Percentiles rank a stretch among this genome's conserved stretches.
These are phyloP conservation scores for Malacoctenus gilli DNA, from an alignment of 2,797 vertebrate species.

Conservation along the genomic window DNA sequence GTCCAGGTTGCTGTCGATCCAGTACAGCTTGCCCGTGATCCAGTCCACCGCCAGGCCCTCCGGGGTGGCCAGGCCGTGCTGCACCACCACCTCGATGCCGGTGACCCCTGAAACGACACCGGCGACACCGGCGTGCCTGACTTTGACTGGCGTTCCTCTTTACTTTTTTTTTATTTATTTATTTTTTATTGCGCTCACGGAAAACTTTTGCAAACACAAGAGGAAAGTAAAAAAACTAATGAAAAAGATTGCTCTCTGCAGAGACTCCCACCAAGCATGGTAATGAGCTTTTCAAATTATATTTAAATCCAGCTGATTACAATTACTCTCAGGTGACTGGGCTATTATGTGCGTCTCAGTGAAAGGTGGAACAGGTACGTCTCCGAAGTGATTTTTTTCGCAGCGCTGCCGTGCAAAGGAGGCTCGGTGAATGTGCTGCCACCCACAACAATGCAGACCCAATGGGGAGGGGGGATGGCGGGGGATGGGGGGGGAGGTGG, in stretches of 20 bases:
- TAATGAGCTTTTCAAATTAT: constrained; percentile 46
- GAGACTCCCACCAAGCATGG: constrained; percentile 60
- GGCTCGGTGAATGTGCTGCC: constrained; percentile 16
- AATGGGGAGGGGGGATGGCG: too few species aligned
- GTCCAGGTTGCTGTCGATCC: constrained; percentile 99
- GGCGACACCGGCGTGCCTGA: neutral
- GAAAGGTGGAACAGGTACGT: constrained; percentile 30
- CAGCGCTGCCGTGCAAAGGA: constrained; percentile 12
- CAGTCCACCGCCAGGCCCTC: constrained; percentile 97
- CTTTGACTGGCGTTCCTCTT: neutral
- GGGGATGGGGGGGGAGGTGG: too few species aligned
- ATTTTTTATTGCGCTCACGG: neutral
- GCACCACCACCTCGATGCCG: constrained; percentile 93
- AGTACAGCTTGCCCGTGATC: constrained; percentile 97
- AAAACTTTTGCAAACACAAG: constrained; percentile 11
- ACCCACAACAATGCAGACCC: constrained; percentile 26
- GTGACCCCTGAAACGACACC: constrained; percentile 84
- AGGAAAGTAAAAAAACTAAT: neutral
- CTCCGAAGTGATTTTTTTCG: constrained; percentile 30
- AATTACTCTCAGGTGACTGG: constrained; percentile 63
- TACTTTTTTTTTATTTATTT: neutral
- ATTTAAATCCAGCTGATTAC: constrained; percentile 73
- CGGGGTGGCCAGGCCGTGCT: constrained; percentile 95
- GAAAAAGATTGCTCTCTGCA: constrained; percentile 42
- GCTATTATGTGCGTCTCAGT: constrained; percentile 58